Percentiles rank a stretch among this genome's conserved stretches.
phyloP scores from a whole-genome alignment of 2,113 vertebrate genomes.

The Symphodus melops region DNA sequence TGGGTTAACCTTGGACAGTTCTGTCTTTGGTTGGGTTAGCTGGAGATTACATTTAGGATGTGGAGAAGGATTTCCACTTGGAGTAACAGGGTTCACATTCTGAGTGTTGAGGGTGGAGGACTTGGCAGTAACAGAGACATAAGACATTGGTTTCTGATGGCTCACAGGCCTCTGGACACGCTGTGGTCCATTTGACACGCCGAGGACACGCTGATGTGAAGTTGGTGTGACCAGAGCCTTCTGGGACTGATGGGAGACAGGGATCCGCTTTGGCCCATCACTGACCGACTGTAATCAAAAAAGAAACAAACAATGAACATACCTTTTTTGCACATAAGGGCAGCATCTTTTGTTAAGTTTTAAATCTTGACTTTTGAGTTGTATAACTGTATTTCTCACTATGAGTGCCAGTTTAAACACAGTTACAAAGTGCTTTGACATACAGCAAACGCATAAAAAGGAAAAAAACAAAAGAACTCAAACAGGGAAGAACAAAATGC shows the following conservation, averaged over 20 bases:
- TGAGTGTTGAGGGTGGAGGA: conserved; percentile 39
- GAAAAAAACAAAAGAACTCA: too few relatives aligned
- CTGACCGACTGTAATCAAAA: conserved; percentile 71
- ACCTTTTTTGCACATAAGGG: too few relatives aligned
- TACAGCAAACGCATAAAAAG: too few relatives aligned
- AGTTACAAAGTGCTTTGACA: too few relatives aligned
- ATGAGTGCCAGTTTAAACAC: too few relatives aligned
- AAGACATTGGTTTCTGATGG: conserved; percentile 61
- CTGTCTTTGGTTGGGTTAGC: conserved; percentile 35
- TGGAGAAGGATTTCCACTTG: conserved; percentile 38
- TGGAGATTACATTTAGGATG: conserved; percentile 43
- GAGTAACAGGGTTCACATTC: conserved; percentile 64
- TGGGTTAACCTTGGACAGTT: conserved; percentile 35
- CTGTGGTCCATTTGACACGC: conserved; percentile 85
- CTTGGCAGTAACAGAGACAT: conserved; percentile 53
- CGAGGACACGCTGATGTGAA: conserved; percentile 82
- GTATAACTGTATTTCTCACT: too few relatives aligned
- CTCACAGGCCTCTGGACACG: conserved; percentile 77
- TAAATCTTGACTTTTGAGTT: background rate
- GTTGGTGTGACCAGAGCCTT: conserved; percentile 44
- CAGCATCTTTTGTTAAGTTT: background rate
- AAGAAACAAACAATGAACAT: background rate
- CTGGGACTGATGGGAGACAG: conserved; percentile 81
- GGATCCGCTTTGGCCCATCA: conserved; percentile 86
- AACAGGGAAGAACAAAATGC: too few relatives aligned